Evolutionary conservation across 2,113 vertebrate genomes (phyloP).

Genomic region (Pluvianellus socialis): DNA sequence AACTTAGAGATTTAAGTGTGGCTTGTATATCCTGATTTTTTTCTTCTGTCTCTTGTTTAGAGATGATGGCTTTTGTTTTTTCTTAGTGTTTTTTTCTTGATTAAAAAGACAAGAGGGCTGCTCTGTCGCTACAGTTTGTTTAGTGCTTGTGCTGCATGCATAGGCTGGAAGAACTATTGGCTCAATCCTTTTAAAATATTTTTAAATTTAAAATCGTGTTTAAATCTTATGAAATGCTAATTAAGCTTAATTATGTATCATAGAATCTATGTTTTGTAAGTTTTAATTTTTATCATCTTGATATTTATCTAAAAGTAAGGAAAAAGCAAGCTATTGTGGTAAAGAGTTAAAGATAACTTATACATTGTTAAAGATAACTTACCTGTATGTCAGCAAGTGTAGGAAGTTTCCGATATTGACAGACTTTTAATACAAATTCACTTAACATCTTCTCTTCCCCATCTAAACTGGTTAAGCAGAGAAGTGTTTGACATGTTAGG

Average conservation of each 20-base stretch:
- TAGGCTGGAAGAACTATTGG: neutral
- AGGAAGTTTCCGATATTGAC: neutral
- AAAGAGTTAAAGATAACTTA: neutral
- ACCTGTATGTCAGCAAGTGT: neutral
- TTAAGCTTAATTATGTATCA: neutral
- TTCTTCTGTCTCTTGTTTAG: neutral
- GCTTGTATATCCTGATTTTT: neutral
- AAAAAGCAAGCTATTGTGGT: neutral
- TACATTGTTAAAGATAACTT: neutral
- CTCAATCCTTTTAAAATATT: neutral
- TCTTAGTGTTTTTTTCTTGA: neutral
- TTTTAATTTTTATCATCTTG: neutral
- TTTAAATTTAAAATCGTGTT: rapidly evolving
- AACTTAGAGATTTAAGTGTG: neutral
- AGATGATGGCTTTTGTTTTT: neutral
- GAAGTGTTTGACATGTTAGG: neutral
- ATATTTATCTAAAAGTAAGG: neutral
- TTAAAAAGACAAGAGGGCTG: neutral
- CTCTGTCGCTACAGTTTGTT: neutral
- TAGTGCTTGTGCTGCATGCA: neutral
- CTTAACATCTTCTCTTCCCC: neutral
- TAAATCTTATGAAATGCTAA: neutral
- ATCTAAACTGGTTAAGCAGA: neutral
- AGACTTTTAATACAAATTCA: neutral
- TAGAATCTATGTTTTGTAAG: neutral